Evolutionary conservation across 2,888 invertebrate species (phyloP), one percentile per base, ranked within the genome.

Genomic region (Xanthia togata): DNA sequence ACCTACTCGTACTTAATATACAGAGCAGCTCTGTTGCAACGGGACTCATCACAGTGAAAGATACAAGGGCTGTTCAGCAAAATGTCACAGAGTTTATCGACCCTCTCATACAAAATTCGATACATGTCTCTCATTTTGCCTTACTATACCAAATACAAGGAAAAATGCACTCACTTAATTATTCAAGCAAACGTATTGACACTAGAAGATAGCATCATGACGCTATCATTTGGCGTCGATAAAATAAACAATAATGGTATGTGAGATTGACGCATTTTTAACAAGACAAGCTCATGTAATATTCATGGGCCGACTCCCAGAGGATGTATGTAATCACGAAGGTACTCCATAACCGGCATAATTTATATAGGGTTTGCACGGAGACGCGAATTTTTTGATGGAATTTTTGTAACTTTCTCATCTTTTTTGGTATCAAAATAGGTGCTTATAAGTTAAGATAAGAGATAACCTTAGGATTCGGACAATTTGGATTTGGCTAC

Each of bases 261-360:
- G 80, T 68, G 91, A 92, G 94, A 94, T 93, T 93, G 95, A 94
- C 93, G 95, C 92, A 93, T 94, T 94, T 95, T 95, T 95, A 96
- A 95, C 95, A 94, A 96, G 96, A 90, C 91, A 82, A 70, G 77
- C 91, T 93, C 93, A 95, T 96, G 93, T 82, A 94, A 93, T 94
- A 95, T 96, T 91, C 96, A 96, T 95, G 92, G 86, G 85, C 79
- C 72, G 85, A 74, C 82, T 82, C 78, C 84, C 89, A 89, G 90
- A 93, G 94, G 95, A 94, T 94, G 93, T 91, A 86, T 91, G 92
- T 93, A 94, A 95, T 95, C 95, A 95, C 93, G 93, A 89, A 85
- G 82, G 83, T 85, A 87, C 89, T 85, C 83, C 85, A 89, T 91
- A 91, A 91, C 89, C 83, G 86, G 87, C 83, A 90, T 89, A 85